These are phyloP conservation scores for Eumerus sabulonum DNA, from an alignment of 2,888 invertebrate genomes.

Conservation along the genomic window DNA sequence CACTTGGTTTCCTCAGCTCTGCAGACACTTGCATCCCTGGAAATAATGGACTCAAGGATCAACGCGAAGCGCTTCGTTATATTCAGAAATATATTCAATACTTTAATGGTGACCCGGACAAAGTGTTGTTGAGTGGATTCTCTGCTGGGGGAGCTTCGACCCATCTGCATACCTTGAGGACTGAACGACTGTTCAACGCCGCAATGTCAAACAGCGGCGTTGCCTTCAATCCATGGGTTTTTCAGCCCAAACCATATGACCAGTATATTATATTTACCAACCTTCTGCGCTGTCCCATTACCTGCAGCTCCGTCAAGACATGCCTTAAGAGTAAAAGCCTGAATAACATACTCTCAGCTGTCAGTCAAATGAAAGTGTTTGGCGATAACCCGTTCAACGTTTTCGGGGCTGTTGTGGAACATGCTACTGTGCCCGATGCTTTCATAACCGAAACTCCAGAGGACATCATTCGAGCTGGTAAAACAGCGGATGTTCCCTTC, in stretches of 20 bases:
- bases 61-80: slow-evolving; percentile 84
- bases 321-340: slow-evolving; percentile 83
- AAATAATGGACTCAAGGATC: slow-evolving; percentile 87
- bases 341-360: slow-evolving; percentile 81
- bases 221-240: slow-evolving; percentile 82
- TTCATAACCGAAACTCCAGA: slow-evolving; percentile 84
- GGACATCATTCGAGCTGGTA: slow-evolving; percentile 81
- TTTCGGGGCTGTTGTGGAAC: slow-evolving; percentile 85
- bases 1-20: slow-evolving; percentile 86
- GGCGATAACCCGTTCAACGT: slow-evolving; percentile 84
- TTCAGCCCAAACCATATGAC: slow-evolving; percentile 3
- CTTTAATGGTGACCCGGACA: slow-evolving; percentile 85
- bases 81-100: slow-evolving; percentile 83
- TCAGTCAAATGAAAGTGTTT: slow-evolving; percentile 75
- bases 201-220: slow-evolving; percentile 83
- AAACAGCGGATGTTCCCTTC: slow-evolving; percentile 83
- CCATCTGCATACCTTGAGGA: slow-evolving; percentile 82
- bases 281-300: slow-evolving; percentile 82
- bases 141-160: slow-evolving; percentile 87
- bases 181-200: slow-evolving; percentile 24
- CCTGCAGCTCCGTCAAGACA: slow-evolving; percentile 80
- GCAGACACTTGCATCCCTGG: slow-evolving; percentile 85
- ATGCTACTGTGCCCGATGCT: slow-evolving; percentile 78
- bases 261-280: slow-evolving; percentile 82
- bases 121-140: slow-evolving; percentile 83